Evolutionary conservation across 1,140 invertebrate species (phyloP).

Genomic region (Heliconius hewitsoni): DNA sequence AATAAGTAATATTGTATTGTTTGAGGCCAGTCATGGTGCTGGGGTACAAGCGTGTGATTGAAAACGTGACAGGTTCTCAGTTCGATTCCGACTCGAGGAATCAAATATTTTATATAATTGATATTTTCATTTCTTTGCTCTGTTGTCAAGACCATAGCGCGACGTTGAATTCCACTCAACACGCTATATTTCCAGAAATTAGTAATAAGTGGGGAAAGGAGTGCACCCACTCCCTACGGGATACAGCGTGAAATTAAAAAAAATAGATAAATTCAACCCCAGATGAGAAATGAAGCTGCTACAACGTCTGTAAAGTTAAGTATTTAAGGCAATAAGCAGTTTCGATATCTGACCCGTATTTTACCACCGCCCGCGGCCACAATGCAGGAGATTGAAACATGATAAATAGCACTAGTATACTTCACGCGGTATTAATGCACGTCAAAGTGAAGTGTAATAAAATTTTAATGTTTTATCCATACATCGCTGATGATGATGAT

Average conservation of each 20-base stretch:
- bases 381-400: slow-evolving; percentile 52
- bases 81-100: too few species aligned
- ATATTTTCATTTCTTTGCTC: too few species aligned
- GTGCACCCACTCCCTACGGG: too few species aligned
- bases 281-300: slow-evolving; percentile 68
- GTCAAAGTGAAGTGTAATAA: slow-evolving; percentile 53
- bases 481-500: slow-evolving; percentile 27
- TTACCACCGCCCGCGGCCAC: slow-evolving; percentile 32
- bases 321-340: not conserved
- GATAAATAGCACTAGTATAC: slow-evolving; percentile 54
- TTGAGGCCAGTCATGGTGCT: too few species aligned
- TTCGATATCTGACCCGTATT: slow-evolving; percentile 15
- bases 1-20: too few species aligned
- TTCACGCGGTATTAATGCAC: slow-evolving; percentile 33
- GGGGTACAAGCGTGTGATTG: too few species aligned
- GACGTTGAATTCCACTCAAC: too few species aligned
- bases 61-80: too few species aligned
- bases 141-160: too few species aligned
- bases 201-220: too few species aligned
- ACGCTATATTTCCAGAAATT: too few species aligned
- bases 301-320: slow-evolving; percentile 19
- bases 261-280: not conserved
- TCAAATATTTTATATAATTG: too few species aligned
- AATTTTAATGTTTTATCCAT: slow-evolving; percentile 53
- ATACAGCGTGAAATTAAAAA: not conserved